These are phyloP conservation scores for Drosophila lini DNA, from an alignment of 1,140 invertebrate species.

Conservation along the genomic window DNA sequence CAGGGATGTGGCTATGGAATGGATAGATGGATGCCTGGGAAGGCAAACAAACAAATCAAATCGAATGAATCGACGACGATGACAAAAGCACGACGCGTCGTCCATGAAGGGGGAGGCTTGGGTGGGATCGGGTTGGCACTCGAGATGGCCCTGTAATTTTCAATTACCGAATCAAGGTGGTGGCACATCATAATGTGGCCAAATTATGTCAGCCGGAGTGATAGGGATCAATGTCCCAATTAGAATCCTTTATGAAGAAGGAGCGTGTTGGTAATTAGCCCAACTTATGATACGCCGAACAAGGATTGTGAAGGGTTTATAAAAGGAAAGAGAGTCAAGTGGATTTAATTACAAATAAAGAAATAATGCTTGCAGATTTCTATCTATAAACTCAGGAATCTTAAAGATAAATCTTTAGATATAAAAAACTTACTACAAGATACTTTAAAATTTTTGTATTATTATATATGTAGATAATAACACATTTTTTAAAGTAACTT, in stretches of 20 bases:
- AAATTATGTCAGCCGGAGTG: constrained; percentile 68
- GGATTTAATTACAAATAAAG: constrained; percentile 5
- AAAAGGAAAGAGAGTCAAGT: not conserved
- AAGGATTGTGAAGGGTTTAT: not conserved
- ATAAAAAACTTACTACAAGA: not conserved
- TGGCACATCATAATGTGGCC: constrained; percentile 58
- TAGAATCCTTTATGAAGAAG: constrained; percentile 53
- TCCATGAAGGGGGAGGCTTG: constrained; percentile 18
- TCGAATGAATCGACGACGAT: constrained; percentile 61
- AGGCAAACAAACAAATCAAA: constrained; percentile 80
- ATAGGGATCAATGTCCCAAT: constrained; percentile 67
- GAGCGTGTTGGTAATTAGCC: constrained; percentile 54
- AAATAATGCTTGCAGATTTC: not conserved
- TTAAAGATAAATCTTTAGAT: not conserved
- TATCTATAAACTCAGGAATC: not conserved
- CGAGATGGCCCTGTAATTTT: constrained; percentile 66
- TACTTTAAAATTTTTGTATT: too few species aligned
- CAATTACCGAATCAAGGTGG: constrained; percentile 75
- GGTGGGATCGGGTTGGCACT: constrained; percentile 31
- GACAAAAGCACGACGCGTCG: constrained; percentile 32
- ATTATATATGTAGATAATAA: not conserved
- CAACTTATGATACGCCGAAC: constrained; percentile 36
- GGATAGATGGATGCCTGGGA: constrained; percentile 9
- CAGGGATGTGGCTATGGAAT: constrained; percentile 22
- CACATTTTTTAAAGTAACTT: too few species aligned